Conservation (phyloP, 2,113 vertebrate genomes). For the Paralichthys olivaceus region DNA sequence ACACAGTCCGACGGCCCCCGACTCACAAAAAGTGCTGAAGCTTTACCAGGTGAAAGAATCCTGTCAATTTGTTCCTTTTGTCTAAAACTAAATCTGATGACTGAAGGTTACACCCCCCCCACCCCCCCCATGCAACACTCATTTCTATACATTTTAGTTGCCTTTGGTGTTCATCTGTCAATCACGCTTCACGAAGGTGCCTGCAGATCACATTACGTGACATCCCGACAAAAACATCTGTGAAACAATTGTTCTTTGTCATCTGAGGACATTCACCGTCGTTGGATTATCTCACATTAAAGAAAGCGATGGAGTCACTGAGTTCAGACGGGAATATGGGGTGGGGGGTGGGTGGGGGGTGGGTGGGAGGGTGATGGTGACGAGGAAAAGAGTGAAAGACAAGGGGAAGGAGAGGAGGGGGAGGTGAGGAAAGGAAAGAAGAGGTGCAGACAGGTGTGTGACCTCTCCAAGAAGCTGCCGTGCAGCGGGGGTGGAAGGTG, state of each 20-base stretch:
- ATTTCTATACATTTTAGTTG: too few relatives aligned
- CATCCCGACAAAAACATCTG: too few relatives aligned
- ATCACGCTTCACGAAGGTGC: too few relatives aligned
- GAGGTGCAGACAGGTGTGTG: constrained; percentile 75
- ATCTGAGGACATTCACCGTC: too few relatives aligned
- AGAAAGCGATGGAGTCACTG: constrained; percentile 2
- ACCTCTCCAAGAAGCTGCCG: constrained; percentile 52
- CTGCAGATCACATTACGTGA: too few relatives aligned
- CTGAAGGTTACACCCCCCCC: too few relatives aligned
- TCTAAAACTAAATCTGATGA: too few relatives aligned
- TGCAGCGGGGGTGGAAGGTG: constrained; percentile 24
- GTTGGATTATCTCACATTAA: not conserved
- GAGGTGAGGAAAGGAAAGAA: constrained; percentile 24
- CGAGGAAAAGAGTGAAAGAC: not conserved
- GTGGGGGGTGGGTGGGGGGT: not conserved
- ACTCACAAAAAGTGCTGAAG: not conserved
- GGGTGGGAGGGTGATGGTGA: not conserved
- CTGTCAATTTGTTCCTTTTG: too few relatives aligned
- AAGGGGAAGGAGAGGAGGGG: not conserved
- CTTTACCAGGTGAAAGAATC: too few relatives aligned
- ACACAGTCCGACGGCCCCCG: not conserved
- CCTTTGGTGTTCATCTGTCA: too few relatives aligned
- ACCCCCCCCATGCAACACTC: too few relatives aligned
- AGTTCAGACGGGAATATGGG: not conserved
- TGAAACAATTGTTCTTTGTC: too few relatives aligned